These are phyloP conservation scores for Yponomeuta sedellus DNA, from an alignment of 2,888 invertebrate genomes.

Conservation along the genomic window DNA sequence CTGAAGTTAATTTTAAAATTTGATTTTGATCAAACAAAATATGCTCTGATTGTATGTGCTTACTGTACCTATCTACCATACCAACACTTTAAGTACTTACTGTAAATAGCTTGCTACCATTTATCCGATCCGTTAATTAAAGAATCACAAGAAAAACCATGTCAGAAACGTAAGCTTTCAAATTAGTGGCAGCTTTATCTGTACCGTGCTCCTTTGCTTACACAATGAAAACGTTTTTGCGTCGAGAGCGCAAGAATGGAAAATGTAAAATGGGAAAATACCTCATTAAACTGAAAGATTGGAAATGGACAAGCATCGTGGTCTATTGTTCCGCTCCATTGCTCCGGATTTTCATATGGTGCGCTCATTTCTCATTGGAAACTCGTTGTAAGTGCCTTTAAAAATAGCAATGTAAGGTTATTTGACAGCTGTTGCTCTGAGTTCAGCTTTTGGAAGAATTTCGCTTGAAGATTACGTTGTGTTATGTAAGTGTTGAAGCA, in stretches of 20 bases:
- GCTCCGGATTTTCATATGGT: conserved; percentile 1
- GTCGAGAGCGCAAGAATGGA: not conserved
- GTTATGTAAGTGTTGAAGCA: no score
- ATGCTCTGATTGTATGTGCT: no score
- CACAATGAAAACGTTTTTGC: not conserved
- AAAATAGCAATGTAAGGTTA: not conserved
- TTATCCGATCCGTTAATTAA: no score
- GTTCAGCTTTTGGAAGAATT: not conserved
- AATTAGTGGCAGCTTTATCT: no score
- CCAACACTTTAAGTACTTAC: no score
- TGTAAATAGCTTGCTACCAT: no score
- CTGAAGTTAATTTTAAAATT: no score
- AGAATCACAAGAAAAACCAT: no score
- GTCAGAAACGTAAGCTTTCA: no score
- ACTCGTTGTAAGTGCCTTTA: not conserved
- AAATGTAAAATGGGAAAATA: not conserved
- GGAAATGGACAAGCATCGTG: not conserved
- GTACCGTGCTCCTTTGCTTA: not conserved
- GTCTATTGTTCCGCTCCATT: not conserved
- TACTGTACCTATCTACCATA: no score
- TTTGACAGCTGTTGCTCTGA: not conserved
- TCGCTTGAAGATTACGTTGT: no score
- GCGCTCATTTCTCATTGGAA: not conserved
- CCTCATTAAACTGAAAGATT: conserved; percentile 3
- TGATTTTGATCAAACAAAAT: no score